phyloP scores from a whole-genome alignment of 1,140 invertebrate genomes.

The Leptinotarsa lineolata region DNA sequence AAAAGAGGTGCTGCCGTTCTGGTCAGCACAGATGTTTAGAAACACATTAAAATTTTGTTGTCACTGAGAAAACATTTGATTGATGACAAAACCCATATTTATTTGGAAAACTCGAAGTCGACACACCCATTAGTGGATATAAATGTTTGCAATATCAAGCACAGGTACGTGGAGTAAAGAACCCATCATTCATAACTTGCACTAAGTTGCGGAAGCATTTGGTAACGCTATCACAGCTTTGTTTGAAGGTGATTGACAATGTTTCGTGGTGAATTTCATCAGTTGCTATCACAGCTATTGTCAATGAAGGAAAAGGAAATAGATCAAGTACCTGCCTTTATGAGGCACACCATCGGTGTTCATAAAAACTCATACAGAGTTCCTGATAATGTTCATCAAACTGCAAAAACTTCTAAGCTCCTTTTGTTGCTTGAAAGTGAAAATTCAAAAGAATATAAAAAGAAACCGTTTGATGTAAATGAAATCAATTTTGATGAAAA shows the following conservation, averaged over 20 bases:
- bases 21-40: conserved; percentile 26
- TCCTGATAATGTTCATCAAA: neutral
- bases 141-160: conserved; percentile 26
- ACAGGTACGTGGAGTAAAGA: conserved; percentile 27
- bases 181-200: conserved; percentile 31
- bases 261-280: too few relatives aligned
- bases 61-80: too few relatives aligned
- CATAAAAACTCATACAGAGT: neutral
- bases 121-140: conserved; percentile 20
- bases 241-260: too few relatives aligned
- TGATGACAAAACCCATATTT: conserved; percentile 38
- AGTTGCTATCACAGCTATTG: too few relatives aligned
- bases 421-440: neutral
- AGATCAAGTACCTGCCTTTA: too few relatives aligned
- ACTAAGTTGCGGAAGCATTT: conserved; percentile 51
- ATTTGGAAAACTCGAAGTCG: conserved; percentile 28
- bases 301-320: too few relatives aligned
- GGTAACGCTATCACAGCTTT: conserved; percentile 44
- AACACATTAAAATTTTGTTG: conserved; percentile 24
- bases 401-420: neutral
- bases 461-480: neutral
- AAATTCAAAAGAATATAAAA: neutral
- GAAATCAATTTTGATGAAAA: neutral
- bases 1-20: conserved; percentile 30
- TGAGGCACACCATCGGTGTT: neutral